These are phyloP conservation scores for Nomada ruficornis DNA, from an alignment of 2,888 invertebrate species.

Conservation along the genomic window DNA sequence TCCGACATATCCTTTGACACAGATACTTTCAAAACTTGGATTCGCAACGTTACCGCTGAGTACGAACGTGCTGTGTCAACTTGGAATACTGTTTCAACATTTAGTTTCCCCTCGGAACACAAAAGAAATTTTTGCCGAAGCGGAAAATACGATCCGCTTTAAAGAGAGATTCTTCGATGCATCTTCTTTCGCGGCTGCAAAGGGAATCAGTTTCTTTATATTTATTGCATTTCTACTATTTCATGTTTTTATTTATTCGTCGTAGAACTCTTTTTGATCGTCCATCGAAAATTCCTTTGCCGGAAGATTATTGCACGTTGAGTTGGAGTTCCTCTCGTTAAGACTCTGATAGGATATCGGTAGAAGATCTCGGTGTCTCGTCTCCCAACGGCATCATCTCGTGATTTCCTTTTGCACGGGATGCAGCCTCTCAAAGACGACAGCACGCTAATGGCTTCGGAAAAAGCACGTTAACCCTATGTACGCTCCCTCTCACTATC, in stretches of 20 bases:
- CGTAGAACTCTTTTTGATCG: slow-evolving; percentile 9
- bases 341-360: slow-evolving; percentile 5
- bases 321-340: slow-evolving; percentile 27
- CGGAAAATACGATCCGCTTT: slow-evolving; percentile 43
- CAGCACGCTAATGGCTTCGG: slow-evolving; percentile 3
- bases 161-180: slow-evolving; percentile 24
- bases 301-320: slow-evolving; percentile 5
- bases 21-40: background rate
- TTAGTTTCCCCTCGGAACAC: slow-evolving; percentile 24
- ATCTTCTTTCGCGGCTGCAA: slow-evolving; percentile 10
- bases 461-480: slow-evolving; percentile 22
- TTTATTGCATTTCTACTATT: slow-evolving; percentile 19
- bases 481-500: background rate
- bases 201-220: slow-evolving; percentile 25
- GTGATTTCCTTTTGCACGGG: slow-evolving; percentile 12
- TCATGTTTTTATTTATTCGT: slow-evolving; percentile 17
- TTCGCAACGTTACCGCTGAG: slow-evolving; percentile 14
- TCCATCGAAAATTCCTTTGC: slow-evolving; percentile 1
- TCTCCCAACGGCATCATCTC: background rate
- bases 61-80: slow-evolving; percentile 16
- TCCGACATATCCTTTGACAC: too few species aligned
- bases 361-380: slow-evolving; percentile 24
- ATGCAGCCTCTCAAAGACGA: slow-evolving; percentile 8
- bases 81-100: slow-evolving; percentile 10
- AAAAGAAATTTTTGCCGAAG: slow-evolving; percentile 33